Percentiles rank a stretch among this genome's conserved stretches.
Evolutionary conservation across 2,113 vertebrate genomes (phyloP).

Genomic region (Chlorodrepanis virens): DNA sequence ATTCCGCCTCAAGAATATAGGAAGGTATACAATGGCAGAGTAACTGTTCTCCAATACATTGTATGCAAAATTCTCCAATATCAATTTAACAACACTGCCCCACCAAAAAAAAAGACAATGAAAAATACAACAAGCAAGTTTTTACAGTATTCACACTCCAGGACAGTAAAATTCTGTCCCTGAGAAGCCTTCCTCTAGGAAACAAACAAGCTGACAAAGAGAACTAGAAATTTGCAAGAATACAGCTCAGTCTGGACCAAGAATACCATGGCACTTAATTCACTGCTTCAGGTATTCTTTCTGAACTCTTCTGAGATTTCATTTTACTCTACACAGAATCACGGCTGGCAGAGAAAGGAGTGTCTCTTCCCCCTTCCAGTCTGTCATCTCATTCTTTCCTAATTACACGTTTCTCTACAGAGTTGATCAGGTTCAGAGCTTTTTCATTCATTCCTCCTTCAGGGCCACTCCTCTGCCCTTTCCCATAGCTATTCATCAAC

Average conservation of each 20-base stretch:
- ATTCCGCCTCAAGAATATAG: background rate
- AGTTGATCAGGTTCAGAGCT: background rate
- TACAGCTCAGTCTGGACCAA: background rate
- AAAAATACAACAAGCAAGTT: background rate
- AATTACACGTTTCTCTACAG: background rate
- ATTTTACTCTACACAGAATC: background rate
- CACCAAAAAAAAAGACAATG: accelerated
- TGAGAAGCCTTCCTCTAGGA: background rate
- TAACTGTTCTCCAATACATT: background rate
- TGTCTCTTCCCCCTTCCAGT: background rate
- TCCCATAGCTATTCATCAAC: background rate
- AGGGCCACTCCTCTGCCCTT: background rate
- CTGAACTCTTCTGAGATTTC: background rate
- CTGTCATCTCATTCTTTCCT: background rate
- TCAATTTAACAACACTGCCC: background rate
- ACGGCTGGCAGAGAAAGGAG: background rate
- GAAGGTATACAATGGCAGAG: background rate
- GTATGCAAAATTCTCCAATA: background rate
- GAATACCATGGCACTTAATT: background rate
- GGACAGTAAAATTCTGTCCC: background rate
- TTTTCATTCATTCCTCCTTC: background rate
- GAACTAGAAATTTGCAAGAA: background rate
- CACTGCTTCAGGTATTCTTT: background rate
- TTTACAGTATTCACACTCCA: background rate
- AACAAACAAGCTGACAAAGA: background rate